These are phyloP conservation scores for Arctia plantaginis DNA, from an alignment of 2,888 invertebrate species.

Conservation along the genomic window DNA sequence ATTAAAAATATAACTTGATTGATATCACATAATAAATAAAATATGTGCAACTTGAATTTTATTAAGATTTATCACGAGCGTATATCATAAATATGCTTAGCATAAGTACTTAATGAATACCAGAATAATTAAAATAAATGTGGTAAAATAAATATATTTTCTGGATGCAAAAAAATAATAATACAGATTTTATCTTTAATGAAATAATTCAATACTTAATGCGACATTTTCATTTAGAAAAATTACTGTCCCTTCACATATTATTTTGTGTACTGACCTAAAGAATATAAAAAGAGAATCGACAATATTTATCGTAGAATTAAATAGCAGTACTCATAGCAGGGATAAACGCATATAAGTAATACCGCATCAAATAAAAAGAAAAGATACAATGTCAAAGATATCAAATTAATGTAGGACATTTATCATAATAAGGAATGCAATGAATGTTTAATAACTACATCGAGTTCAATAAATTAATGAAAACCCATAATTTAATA, in stretches of 20 bases:
- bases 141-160: background rate
- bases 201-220: too few species aligned
- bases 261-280: too few species aligned
- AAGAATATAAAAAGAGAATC: too few species aligned
- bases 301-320: too few species aligned
- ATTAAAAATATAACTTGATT: conserved; percentile 3
- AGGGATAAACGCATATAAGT: too few species aligned
- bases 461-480: conserved; percentile 2
- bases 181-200: too few species aligned
- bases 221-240: too few species aligned
- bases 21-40: background rate
- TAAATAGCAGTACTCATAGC: too few species aligned
- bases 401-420: background rate
- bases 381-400: background rate
- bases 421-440: background rate
- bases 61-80: background rate
- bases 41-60: background rate
- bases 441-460: background rate
- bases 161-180: too few species aligned
- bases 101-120: background rate
- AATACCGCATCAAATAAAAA: background rate
- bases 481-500: conserved; percentile 12
- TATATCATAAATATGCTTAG: background rate
- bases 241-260: too few species aligned
- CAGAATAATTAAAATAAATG: background rate